Evolutionary conservation across 2,888 invertebrate genomes (phyloP), one percentile per base, ranked within the genome.

Genomic region (Aromia moschata): DNA sequence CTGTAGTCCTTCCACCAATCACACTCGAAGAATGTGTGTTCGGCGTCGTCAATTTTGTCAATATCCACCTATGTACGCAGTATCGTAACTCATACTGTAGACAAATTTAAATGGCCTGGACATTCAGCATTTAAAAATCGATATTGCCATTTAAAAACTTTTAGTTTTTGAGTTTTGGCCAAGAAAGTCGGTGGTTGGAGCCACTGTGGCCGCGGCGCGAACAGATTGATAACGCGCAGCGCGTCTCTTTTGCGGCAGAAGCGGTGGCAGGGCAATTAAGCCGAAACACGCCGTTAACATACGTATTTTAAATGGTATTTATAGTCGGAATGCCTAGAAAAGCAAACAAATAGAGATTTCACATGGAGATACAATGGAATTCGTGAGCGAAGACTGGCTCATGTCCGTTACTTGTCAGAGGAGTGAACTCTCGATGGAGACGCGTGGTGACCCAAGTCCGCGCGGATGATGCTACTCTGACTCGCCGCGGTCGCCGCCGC

Each of bases 361-460:
- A 77, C 79, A 79, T 75, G 71, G 69, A 77, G 79, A 79, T 79
- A 78, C 76, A 77, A 76, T 77, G 76, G 75, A 76, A 76, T 77
- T 78, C 78, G 78, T 78, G 78, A 78, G 77, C 74, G 75, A 72
- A 71, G 75, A 73, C 73, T 72, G 68, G 71, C 72, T 71, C 67
- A 67, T 75, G 75, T 74, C 77, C 76, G 77, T 77, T 77, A 77
- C 68, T 69, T 72, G 75, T 75, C 74, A 59, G 51, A 20, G 57
- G 37, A 49, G 38, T 49, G 49, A 49, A 49, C 49, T 38, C n/a
- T n/a, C 25, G 49, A 15, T 14, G 20, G 49, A 49, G 49, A 49
- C 38, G 49, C 38, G 49, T 49, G 38, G 49, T 49, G 49, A 49
- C 49, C 49, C 49, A 49, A 38, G 49, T 49, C 49, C 38, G 31